A percentile compares a stretch with the other conserved stretches of the same genome.
phyloP scores from a whole-genome alignment of 2,113 vertebrate genomes.

The Propithecus coquereli region DNA sequence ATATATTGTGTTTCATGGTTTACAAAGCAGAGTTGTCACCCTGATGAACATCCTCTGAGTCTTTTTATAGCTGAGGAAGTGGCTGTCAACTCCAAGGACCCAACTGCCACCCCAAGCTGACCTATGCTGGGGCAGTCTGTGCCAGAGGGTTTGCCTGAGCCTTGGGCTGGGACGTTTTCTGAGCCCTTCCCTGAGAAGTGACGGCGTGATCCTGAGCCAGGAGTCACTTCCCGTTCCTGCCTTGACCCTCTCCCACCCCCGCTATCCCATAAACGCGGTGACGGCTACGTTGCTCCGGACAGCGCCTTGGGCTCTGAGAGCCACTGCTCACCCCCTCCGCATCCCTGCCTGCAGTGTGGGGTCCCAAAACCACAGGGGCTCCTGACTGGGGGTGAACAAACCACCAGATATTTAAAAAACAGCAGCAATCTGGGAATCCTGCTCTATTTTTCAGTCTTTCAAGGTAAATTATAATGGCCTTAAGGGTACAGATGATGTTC shows the following conservation, averaged over 20 bases:
- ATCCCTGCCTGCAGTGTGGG: not conserved
- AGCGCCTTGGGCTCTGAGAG: not conserved
- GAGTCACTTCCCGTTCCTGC: not conserved
- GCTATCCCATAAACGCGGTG: not conserved
- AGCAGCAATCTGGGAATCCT: not conserved
- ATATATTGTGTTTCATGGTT: not conserved
- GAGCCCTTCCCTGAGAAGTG: not conserved
- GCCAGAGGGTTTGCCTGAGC: not conserved
- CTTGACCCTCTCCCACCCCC: rapidly evolving
- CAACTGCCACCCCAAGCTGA: not conserved
- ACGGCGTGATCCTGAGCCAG: not conserved
- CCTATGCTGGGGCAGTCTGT: too few species aligned
- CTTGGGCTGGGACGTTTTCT: not conserved
- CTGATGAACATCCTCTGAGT: not conserved
- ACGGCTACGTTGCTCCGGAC: not conserved
- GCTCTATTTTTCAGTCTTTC: not conserved
- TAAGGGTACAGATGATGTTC: not conserved
- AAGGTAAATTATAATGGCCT: not conserved
- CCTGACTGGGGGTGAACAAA: not conserved
- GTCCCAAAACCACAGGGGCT: not conserved
- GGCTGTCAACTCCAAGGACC: not conserved
- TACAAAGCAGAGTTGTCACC: not conserved
- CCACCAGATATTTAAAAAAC: not conserved
- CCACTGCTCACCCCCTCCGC: not conserved
- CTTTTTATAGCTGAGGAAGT: not conserved